Evolutionary conservation across 2,888 invertebrate genomes (phyloP), one percentile per base, ranked within the genome.

Genomic region (Acanthacorydalis orientalis): DNA sequence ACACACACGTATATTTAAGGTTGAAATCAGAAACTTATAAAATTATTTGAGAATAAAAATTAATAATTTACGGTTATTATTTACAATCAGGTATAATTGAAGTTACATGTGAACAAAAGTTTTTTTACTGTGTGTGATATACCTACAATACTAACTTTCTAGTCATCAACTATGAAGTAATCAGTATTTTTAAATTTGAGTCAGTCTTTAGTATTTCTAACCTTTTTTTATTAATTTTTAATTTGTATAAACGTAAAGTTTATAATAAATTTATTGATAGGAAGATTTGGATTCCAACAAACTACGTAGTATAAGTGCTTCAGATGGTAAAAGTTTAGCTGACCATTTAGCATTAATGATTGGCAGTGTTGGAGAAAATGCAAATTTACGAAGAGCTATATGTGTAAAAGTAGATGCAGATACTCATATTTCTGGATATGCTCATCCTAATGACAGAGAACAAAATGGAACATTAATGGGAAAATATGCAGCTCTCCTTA

Each of bases 341-440:
- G 92, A 96, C 67, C 74, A 83, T 55, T 68, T 90, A 47, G 93
- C 91, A 0, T 64, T 92, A 49, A 74, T 83, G 47, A 90, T 96
- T 56, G 93, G 93, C 4, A 75, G 74, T 47, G 74, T 96, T 6
- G 93, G 95, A 1, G 96, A 96, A 68, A 96, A 96, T 66, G 85
- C 95, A 39, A 68, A 75, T 2, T 65, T 91, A 7, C 73, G 81
- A 46, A 73, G 93, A 50, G 93, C 88, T 0, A 70, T 85, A 37
- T 83, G 83, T 60, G 75, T 86, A 63, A 82, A 77, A 61, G 74
- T 76, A 1, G 65, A 68, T 42, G 64, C 70, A 41, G 70, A 70
- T 44, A 54, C 76, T 10, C 57, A 68, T 44, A 56, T 93, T 12
- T 66, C 77, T 49, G 84, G 83, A 32, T 85, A 79, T 59, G 81